A percentile compares a stretch with the other conserved stretches of the same genome.
phyloP scores from a whole-genome alignment of 2,888 invertebrate species.

The Euplagia quadripunctaria region DNA sequence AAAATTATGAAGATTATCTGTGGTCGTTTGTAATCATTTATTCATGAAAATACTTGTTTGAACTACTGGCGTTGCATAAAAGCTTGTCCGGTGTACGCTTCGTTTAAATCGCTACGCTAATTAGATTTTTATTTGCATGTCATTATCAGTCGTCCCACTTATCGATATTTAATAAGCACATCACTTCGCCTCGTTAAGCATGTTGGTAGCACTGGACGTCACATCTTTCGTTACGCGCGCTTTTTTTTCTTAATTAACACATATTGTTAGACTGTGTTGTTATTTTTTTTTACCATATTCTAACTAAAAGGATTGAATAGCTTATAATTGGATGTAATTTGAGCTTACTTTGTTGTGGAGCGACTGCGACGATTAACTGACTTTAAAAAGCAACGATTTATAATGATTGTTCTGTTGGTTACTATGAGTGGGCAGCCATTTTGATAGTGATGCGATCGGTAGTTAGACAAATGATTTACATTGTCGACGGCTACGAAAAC shows the following conservation, averaged over 20 bases:
- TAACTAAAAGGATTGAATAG: conserved; percentile 84
- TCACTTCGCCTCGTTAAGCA: conserved; percentile 73
- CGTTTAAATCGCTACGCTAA: conserved; percentile 50
- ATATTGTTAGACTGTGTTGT: conserved; percentile 74
- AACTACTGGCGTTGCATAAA: conserved; percentile 40
- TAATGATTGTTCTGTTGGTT: conserved; percentile 73
- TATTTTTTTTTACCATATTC: conserved; percentile 71
- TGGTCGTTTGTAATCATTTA: conserved; percentile 37
- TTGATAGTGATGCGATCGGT: conserved; percentile 73
- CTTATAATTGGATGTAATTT: conserved; percentile 87
- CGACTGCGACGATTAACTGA: conserved; percentile 76
- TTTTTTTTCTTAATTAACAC: conserved; percentile 81
- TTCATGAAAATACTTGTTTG: conserved; percentile 42
- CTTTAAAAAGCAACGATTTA: conserved; percentile 77
- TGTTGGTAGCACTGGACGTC: conserved; percentile 79
- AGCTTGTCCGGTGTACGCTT: conserved; percentile 37
- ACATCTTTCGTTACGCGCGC: conserved; percentile 81
- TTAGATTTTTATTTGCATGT: conserved; percentile 54
- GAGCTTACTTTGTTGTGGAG: conserved; percentile 82
- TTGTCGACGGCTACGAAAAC: conserved; percentile 64
- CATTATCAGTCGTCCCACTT: conserved; percentile 53
- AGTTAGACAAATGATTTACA: conserved; percentile 76
- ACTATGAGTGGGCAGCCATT: conserved; percentile 71
- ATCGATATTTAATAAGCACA: conserved; percentile 61
- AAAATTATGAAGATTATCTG: conserved; percentile 38